A percentile compares a stretch with the other conserved stretches of the same genome.
Conservation (phyloP, 2,888 invertebrate genomes). For the Frankliniella fusca region DNA sequence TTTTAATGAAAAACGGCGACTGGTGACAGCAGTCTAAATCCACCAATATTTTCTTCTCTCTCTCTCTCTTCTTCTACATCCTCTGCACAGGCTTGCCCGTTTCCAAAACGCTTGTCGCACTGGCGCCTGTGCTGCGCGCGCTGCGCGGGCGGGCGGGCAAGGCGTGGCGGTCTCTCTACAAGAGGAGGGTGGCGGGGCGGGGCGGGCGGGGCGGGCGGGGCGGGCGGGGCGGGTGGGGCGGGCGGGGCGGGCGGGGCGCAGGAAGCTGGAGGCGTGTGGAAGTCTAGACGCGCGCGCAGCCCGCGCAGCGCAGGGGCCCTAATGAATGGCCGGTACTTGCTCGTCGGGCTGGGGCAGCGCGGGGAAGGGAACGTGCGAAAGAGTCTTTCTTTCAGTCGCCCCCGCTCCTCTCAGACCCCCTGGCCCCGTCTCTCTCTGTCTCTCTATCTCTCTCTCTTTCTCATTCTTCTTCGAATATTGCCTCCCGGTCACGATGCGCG, state of each 20-base stretch:
- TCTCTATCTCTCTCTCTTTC: conserved; percentile 11
- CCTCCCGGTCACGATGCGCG: too few relatives aligned
- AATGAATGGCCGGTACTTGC: not conserved
- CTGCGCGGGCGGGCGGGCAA: not conserved
- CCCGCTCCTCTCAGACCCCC: too few relatives aligned
- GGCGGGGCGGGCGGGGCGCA: conserved; percentile 11
- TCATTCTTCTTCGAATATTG: not conserved
- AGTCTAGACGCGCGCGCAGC: not conserved
- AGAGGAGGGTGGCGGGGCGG: not conserved
- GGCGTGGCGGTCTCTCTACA: too few relatives aligned
- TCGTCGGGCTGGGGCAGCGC: too few relatives aligned
- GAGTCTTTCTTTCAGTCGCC: not conserved
- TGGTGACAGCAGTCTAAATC: too few relatives aligned
- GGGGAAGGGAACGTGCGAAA: not conserved
- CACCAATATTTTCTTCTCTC: too few relatives aligned
- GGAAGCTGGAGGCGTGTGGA: not conserved
- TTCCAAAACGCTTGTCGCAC: too few relatives aligned
- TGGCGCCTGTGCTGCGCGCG: too few relatives aligned
- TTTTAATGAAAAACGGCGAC: too few relatives aligned
- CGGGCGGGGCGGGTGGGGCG: not conserved
- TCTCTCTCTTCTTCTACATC: too few relatives aligned
- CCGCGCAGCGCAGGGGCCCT: conserved; percentile 20
- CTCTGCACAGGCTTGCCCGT: too few relatives aligned
- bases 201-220: not conserved
- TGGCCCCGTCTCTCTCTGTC: not conserved